phyloP scores from a whole-genome alignment of 2,888 invertebrate genomes.

The Drosophila paucipuncta region DNA sequence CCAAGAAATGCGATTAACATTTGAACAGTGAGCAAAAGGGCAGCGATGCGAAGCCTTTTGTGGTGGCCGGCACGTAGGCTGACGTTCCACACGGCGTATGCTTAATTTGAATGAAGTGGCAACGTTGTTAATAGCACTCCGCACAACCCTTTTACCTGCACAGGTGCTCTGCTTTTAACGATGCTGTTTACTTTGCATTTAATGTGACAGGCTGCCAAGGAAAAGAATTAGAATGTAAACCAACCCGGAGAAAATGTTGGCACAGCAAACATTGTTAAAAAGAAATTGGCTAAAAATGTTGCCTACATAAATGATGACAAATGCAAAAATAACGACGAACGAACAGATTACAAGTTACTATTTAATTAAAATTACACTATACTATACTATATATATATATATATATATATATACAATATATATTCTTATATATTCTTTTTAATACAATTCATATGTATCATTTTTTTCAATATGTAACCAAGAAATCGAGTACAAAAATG shows the following conservation, averaged over 20 bases:
- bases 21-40: conserved; percentile 67
- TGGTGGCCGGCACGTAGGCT: conserved; percentile 56
- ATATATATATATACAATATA: not conserved
- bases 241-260: conserved; percentile 47
- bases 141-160: conserved; percentile 17
- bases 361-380: conserved; percentile 26
- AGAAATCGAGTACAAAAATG: not conserved
- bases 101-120: conserved; percentile 79
- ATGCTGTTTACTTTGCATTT: conserved; percentile 72
- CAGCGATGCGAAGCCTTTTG: conserved; percentile 56
- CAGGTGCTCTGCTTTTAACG: conserved; percentile 60
- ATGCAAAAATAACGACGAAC: conserved; percentile 9
- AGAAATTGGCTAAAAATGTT: conserved; percentile 45
- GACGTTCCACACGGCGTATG: conserved; percentile 60
- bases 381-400: too few species aligned
- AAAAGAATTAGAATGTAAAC: conserved; percentile 45
- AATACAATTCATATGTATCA: not conserved
- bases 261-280: conserved; percentile 45
- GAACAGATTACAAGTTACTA: not conserved
- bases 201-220: conserved; percentile 49
- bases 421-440: not conserved
- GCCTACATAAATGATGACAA: conserved; percentile 31
- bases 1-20: conserved; percentile 78
- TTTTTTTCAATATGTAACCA: conserved; percentile 8
- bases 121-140: conserved; percentile 66